phyloP scores from a whole-genome alignment of 2,797 vertebrate species.

The Adelosebastes latens region DNA sequence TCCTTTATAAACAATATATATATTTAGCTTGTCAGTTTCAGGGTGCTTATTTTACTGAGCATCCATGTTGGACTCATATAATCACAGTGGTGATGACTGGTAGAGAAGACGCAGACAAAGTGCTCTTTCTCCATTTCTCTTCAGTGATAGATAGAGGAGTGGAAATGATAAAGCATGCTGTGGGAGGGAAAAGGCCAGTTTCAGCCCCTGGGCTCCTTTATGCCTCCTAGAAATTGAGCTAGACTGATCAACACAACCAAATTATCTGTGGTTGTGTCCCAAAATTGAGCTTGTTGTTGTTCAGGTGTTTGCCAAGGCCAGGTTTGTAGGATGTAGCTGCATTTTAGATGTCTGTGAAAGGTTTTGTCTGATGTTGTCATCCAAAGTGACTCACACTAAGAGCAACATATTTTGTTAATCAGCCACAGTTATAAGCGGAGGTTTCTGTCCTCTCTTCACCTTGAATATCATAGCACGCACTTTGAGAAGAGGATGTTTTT shows the following conservation, averaged over 20 bases:
- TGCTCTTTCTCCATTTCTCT: slow-evolving; percentile 37
- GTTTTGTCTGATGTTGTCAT: not conserved
- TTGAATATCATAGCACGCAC: slow-evolving; percentile 11
- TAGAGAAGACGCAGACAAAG: slow-evolving; percentile 36
- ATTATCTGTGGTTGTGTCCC: slow-evolving; percentile 11
- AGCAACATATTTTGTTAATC: slow-evolving; percentile 5
- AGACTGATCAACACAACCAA: slow-evolving; percentile 37
- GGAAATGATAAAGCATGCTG: slow-evolving; percentile 39
- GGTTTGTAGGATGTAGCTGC: not conserved
- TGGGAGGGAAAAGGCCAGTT: slow-evolving; percentile 54
- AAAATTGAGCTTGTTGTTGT: slow-evolving; percentile 16
- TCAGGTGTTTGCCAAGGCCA: not conserved
- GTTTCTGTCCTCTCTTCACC: slow-evolving; percentile 32
- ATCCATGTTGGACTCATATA: slow-evolving; percentile 19
- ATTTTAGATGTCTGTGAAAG: slow-evolving; percentile 1
- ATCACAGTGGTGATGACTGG: slow-evolving; percentile 25
- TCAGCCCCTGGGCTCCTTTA: slow-evolving; percentile 50
- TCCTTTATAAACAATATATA: not conserved
- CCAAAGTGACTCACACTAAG: not conserved
- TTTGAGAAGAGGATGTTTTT: slow-evolving; percentile 38
- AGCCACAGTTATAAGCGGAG: not conserved
- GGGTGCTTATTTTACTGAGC: slow-evolving; percentile 27
- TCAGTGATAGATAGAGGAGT: slow-evolving; percentile 38
- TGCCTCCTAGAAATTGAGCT: slow-evolving; percentile 42
- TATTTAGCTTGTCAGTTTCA: not conserved